Conservation (phyloP, 1,140 invertebrate genomes). For the Diachasmimorpha longicaudata region DNA sequence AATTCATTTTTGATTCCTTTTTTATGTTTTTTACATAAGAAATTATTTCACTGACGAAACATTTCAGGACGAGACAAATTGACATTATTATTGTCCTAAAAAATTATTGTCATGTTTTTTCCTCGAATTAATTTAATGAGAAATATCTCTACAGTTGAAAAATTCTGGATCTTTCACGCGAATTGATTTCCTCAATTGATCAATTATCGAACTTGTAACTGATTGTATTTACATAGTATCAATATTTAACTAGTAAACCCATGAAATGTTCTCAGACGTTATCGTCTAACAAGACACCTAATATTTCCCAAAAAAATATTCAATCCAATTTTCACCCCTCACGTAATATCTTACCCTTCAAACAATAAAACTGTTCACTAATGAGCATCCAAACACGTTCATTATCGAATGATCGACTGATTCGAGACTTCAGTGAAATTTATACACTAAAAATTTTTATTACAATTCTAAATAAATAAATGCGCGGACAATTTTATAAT, state of each 20-base stretch:
- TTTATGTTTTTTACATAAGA: not conserved
- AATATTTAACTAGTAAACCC: not conserved
- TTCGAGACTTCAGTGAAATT: not conserved
- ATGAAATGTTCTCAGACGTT: not conserved
- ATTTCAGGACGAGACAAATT: too few relatives aligned
- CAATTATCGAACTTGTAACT: not conserved
- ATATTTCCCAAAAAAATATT: not conserved
- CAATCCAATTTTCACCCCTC: not conserved
- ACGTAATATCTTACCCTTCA: not conserved
- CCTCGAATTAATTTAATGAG: not conserved
- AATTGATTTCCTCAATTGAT: too few relatives aligned
- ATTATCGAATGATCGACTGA: not conserved
- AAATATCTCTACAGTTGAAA: not conserved
- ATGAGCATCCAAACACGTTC: not conserved
- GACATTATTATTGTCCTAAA: too few relatives aligned
- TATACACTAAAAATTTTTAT: not conserved
- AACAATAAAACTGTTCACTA: not conserved
- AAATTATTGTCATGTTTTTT: too few relatives aligned
- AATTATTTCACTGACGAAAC: too few relatives aligned
- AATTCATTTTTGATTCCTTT: not conserved
- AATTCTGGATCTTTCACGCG: not conserved
- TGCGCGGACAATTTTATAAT: slow-evolving; percentile 4
- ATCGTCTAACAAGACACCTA: not conserved
- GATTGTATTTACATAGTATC: not conserved
- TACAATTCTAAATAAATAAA: not conserved